These are phyloP conservation scores for Steinernema carpocapsae DNA, from an alignment of 2,888 invertebrate species.

Conservation along the genomic window DNA sequence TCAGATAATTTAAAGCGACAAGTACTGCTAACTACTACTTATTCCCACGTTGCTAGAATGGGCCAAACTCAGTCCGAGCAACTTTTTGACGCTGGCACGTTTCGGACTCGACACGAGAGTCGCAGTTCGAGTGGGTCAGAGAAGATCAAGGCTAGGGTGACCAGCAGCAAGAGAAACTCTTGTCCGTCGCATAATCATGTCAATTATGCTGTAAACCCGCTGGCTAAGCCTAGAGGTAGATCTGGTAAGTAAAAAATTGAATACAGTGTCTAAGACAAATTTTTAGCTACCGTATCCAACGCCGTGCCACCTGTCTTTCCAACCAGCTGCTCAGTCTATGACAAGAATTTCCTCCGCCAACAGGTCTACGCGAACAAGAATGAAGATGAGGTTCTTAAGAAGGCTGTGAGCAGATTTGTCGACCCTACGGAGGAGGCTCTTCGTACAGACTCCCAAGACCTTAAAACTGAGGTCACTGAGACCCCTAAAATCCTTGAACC, in stretches of 20 bases:
- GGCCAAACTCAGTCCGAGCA: conserved; percentile 12
- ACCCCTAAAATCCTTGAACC: too few relatives aligned
- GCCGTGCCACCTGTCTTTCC: conserved; percentile 42
- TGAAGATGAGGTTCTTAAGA: conserved; percentile 36
- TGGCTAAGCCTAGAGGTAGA: background rate
- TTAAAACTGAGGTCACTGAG: too few relatives aligned
- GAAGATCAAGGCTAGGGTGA: background rate
- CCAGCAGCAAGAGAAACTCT: background rate
- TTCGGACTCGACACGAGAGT: conserved; percentile 2
- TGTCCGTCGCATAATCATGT: conserved; percentile 18
- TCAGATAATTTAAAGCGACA: background rate
- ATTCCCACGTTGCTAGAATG: too few relatives aligned
- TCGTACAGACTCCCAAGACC: too few relatives aligned
- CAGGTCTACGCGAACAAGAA: conserved; percentile 38
- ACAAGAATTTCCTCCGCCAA: conserved; percentile 40
- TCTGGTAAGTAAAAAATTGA: conserved; percentile 2
- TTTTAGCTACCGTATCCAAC: conserved; percentile 23
- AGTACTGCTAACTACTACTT: too few relatives aligned
- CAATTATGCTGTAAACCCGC: conserved; percentile 2
- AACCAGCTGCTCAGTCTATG: conserved; percentile 39
- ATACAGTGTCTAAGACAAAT: too few relatives aligned
- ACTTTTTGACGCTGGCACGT: background rate
- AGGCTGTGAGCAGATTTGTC: conserved; percentile 34
- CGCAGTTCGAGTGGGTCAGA: conserved; percentile 17
- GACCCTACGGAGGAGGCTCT: background rate